A percentile compares a stretch with the other conserved stretches of the same genome.
Conservation (phyloP, 2,113 vertebrate genomes). For the Aspidoscelis tigris region DNA sequence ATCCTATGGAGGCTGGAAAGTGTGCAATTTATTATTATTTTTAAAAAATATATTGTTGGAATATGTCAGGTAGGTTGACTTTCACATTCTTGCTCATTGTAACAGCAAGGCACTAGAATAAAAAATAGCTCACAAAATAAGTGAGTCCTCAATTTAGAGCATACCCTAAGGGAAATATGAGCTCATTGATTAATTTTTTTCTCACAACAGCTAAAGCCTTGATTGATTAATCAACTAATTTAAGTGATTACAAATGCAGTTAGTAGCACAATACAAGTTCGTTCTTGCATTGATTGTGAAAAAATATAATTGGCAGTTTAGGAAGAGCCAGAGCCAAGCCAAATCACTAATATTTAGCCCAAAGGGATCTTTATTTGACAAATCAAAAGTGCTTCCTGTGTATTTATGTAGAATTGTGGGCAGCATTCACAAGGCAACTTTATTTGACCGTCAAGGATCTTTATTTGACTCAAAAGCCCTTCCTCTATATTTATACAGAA, state of each 20-base stretch:
- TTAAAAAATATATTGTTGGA: not conserved
- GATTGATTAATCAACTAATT: not conserved
- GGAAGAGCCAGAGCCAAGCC: not conserved
- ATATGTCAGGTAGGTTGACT: not conserved
- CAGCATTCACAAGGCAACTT: no score
- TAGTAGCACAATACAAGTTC: conserved; percentile 69
- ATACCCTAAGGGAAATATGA: not conserved
- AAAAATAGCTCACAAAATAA: not conserved
- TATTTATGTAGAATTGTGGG: no score
- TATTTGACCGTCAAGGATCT: no score
- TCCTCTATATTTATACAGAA: no score
- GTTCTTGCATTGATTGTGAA: not conserved
- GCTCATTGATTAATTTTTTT: not conserved
- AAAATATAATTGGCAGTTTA: conserved; percentile 11
- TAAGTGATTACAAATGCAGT: conserved; percentile 52
- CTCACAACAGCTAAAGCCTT: not conserved
- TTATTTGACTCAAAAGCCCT: not conserved
- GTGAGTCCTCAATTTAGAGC: not conserved
- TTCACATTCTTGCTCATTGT: not conserved
- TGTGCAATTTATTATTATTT: not conserved
- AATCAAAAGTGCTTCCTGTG: not conserved
- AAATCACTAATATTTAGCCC: not conserved
- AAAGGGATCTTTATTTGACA: not conserved
- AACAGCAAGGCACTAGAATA: not conserved
- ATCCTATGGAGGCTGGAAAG: not conserved